These are phyloP conservation scores for Limnodromus scolopaceus DNA, from an alignment of 2,797 vertebrate species.

Conservation along the genomic window DNA sequence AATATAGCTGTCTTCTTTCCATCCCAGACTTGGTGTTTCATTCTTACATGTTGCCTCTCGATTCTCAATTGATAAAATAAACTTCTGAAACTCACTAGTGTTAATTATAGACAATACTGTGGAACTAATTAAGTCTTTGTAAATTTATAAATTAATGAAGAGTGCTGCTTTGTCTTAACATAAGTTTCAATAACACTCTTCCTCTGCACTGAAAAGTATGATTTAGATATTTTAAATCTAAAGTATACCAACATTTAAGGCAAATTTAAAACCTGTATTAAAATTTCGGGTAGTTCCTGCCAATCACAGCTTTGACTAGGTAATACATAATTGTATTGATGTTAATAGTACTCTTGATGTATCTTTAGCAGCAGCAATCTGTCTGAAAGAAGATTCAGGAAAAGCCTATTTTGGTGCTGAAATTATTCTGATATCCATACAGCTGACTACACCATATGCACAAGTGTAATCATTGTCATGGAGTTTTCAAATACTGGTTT, in stretches of 20 bases:
- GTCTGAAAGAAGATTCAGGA: background rate
- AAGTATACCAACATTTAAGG: background rate
- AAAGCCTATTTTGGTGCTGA: background rate
- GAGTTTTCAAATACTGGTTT: background rate
- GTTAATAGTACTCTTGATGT: background rate
- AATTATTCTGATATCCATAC: background rate
- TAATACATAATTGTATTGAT: background rate
- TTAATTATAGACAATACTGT: background rate
- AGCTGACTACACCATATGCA: background rate
- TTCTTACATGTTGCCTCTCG: background rate
- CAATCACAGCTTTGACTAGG: background rate
- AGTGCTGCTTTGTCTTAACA: background rate
- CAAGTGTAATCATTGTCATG: background rate
- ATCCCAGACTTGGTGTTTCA: background rate
- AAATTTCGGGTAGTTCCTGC: background rate
- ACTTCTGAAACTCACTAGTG: background rate
- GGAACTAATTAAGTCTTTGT: background rate
- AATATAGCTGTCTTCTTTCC: background rate
- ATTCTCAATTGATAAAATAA: background rate
- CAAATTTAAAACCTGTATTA: fast-evolving
- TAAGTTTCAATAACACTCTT: background rate
- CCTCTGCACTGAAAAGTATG: background rate
- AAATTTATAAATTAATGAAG: background rate
- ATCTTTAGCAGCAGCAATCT: background rate
- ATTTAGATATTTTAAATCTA: background rate